Conservation (phyloP, 2,113 vertebrate species). For the Falcunculus frontatus region DNA sequence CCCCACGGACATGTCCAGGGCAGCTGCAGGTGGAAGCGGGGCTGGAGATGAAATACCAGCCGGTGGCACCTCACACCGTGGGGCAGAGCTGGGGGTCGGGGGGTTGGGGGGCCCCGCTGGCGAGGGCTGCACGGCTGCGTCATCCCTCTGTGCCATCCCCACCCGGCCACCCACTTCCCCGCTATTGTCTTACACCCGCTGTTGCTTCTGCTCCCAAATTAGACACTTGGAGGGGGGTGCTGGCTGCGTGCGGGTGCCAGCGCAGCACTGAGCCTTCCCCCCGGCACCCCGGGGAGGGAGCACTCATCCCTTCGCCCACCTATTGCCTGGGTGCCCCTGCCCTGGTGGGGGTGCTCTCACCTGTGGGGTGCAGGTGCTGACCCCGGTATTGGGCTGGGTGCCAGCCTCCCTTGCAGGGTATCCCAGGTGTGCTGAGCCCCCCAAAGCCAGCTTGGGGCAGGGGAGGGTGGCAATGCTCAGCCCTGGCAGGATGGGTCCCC, state of each 20-base stretch:
- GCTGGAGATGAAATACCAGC: background rate
- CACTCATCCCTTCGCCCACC: background rate
- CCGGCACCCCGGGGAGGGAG: background rate
- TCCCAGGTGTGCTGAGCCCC: accelerated
- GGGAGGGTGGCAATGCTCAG: background rate
- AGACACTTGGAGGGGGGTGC: background rate
- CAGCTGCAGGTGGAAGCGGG: background rate
- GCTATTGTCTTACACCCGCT: constrained; percentile 48
- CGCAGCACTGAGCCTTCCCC: background rate
- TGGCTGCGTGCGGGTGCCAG: background rate
- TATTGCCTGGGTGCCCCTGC: background rate
- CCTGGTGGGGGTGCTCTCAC: accelerated
- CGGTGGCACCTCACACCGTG: background rate
- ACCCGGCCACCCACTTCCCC: constrained; percentile 44
- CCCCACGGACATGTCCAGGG: background rate
- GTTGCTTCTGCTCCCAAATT: constrained; percentile 48
- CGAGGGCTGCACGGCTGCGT: constrained; percentile 6
- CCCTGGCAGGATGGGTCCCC: background rate
- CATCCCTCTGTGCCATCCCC: constrained; percentile 32
- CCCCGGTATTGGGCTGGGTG: background rate
- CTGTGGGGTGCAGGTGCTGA: background rate
- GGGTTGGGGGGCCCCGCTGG: background rate
- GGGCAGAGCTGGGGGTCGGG: background rate
- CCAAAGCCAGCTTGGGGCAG: background rate
- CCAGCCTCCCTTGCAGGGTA: background rate